Conservation (phyloP, 2,113 vertebrate species). For the Cheilinus undulatus region DNA sequence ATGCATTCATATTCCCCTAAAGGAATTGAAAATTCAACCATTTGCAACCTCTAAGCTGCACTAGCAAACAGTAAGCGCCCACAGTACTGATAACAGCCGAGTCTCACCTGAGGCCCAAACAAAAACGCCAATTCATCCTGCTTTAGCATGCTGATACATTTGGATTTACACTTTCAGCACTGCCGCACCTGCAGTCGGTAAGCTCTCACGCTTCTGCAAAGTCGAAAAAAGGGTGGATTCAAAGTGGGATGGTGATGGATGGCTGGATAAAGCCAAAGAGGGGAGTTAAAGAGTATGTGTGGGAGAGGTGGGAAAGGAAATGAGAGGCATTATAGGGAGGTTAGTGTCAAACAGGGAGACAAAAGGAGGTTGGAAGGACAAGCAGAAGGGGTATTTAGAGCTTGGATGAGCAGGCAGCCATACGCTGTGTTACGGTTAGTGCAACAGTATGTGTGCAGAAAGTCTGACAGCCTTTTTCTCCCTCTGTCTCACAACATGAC, state of each 20-base stretch:
- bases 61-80: not conserved
- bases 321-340: conserved; percentile 34
- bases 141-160: conserved; percentile 3
- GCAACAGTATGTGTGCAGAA: conserved; percentile 19
- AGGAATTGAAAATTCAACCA: not conserved
- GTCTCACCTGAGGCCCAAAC: conserved; percentile 8
- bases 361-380: conserved; percentile 25
- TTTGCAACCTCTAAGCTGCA: not conserved
- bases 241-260: conserved; percentile 37
- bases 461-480: conserved; percentile 1
- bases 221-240: conserved; percentile 4
- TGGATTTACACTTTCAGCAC: conserved; percentile 2
- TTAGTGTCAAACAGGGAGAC: conserved; percentile 32
- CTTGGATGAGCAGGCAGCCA: conserved; percentile 30
- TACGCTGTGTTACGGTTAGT: conserved; percentile 7
- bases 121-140: not conserved
- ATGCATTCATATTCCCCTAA: not conserved
- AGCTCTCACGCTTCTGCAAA: not conserved
- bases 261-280: conserved; percentile 7
- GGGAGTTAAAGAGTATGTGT: conserved; percentile 15
- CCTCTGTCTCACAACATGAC: conserved; percentile 26
- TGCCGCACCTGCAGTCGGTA: not conserved
- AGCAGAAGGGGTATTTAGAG: conserved; percentile 40
- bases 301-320: conserved; percentile 17
- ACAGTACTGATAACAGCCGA: conserved; percentile 3